Conservation (phyloP, 2,113 vertebrate genomes). For the Hippopotamus amphibius region DNA sequence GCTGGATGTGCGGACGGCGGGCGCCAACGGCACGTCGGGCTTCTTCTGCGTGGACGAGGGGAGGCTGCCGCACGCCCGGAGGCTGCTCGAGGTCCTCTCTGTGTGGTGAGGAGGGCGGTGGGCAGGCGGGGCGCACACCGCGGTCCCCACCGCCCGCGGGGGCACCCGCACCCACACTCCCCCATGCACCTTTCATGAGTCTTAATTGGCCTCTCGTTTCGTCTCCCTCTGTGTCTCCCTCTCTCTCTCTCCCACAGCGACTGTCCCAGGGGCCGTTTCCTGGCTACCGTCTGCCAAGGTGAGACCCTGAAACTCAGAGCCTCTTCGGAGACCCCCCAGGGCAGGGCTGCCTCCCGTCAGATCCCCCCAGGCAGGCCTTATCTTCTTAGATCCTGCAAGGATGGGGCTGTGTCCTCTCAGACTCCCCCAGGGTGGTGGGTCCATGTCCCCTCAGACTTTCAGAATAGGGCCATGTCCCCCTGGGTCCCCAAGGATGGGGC, state of each 20-base stretch:
- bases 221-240: neutral
- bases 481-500: neutral
- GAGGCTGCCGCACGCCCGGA: slow-evolving; percentile 88
- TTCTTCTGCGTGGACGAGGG: slow-evolving; percentile 92
- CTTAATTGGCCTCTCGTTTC: neutral
- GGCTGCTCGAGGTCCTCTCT: slow-evolving; percentile 91
- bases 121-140: neutral
- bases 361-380: neutral
- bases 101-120: slow-evolving; percentile 88
- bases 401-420: neutral
- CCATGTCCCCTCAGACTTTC: neutral
- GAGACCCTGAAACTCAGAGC: slow-evolving; percentile 17
- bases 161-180: rapidly evolving
- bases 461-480: neutral
- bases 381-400: neutral
- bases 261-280: slow-evolving; percentile 81
- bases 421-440: no score
- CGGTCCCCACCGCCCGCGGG: rapidly evolving
- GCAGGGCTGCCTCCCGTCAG: neutral
- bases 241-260: slow-evolving; percentile 75
- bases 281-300: slow-evolving; percentile 85
- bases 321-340: neutral
- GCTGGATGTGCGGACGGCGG: slow-evolving; percentile 83
- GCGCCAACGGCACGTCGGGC: slow-evolving; percentile 88
- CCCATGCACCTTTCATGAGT: rapidly evolving